A percentile compares a stretch with the other conserved stretches of the same genome.
These are phyloP conservation scores for Orthonychiurus folsomi DNA, from an alignment of 2,888 invertebrate genomes.

Conservation along the genomic window DNA sequence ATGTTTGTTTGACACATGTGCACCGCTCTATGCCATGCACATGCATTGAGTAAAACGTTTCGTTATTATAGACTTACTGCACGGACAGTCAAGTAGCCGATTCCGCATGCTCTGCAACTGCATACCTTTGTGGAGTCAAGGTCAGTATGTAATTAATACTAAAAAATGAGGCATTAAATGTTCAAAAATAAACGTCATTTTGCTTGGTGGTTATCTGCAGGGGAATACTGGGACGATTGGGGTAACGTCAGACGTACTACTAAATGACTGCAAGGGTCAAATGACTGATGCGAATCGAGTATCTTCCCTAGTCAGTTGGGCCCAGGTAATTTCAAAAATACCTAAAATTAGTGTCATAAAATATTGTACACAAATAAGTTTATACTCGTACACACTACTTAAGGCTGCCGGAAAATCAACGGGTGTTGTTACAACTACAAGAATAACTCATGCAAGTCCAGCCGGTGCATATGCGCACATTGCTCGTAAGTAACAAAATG, in stretches of 20 bases:
- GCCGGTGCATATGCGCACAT: conserved; percentile 58
- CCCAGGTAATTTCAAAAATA: conserved; percentile 18
- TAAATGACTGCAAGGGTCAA: conserved; percentile 23
- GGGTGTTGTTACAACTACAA: conserved; percentile 9
- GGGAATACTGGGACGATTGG: conserved; percentile 44
- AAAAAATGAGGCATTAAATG: not conserved
- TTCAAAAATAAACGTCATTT: too few species aligned
- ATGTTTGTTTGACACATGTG: too few species aligned
- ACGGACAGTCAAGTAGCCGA: conserved; percentile 32
- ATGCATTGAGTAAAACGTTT: not conserved
- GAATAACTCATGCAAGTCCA: not conserved
- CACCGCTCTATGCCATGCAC: too few species aligned
- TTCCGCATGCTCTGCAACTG: conserved; percentile 38
- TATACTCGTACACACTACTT: too few species aligned
- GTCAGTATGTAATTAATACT: not conserved
- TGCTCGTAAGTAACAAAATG: conserved; percentile 2
- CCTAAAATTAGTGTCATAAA: too few species aligned
- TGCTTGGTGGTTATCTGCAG: conserved; percentile 42
- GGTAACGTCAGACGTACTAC: conserved; percentile 42
- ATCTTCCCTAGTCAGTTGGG: conserved; percentile 27
- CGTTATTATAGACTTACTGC: conserved; percentile 28
- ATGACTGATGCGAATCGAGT: conserved; percentile 25
- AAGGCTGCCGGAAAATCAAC: conserved; percentile 16
- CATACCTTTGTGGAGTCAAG: conserved; percentile 45
- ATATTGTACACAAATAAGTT: not conserved